phyloP scores from a whole-genome alignment of 2,797 vertebrate species.

The Malacoctenus gilli region DNA sequence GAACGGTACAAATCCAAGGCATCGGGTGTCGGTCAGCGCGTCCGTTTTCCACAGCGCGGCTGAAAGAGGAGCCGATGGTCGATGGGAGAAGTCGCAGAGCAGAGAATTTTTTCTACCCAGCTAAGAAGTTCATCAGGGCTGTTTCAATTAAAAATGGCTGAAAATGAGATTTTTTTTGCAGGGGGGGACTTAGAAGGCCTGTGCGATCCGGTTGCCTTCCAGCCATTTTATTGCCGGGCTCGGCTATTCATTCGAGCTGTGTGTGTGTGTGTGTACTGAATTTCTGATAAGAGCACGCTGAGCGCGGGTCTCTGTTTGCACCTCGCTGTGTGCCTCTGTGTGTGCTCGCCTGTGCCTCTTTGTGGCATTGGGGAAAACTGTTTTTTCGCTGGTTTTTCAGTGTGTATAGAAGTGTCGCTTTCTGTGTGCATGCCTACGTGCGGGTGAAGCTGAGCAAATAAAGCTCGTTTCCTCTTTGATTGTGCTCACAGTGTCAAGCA shows the following conservation, averaged over 20 bases:
- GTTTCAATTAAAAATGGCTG: conserved; percentile 3
- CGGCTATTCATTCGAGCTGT: conserved; percentile 31
- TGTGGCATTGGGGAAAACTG: conserved; percentile 45
- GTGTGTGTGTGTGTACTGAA: conserved; percentile 27
- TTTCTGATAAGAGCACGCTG: conserved; percentile 36
- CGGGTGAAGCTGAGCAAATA: conserved; percentile 78
- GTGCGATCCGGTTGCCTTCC: conserved; percentile 42
- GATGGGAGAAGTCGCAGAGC: no score
- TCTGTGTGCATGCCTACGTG: conserved; percentile 40
- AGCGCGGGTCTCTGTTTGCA: conserved; percentile 26
- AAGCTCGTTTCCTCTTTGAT: conserved; percentile 75
- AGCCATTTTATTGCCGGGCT: conserved; percentile 17
- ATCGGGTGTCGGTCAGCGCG: no score
- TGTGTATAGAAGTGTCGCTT: conserved; percentile 35
- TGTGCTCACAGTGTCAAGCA: conserved; percentile 77
- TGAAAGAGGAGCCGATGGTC: neutral
- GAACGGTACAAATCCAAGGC: neutral
- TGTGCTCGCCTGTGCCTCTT: conserved; percentile 31
- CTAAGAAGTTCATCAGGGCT: neutral
- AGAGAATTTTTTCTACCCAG: neutral
- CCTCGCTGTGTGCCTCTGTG: conserved; percentile 21
- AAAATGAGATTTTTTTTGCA: conserved; percentile 18
- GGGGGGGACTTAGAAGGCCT: neutral
- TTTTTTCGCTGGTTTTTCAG: conserved; percentile 51
- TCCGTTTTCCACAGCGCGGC: neutral